Conservation (phyloP, 2,113 vertebrate species). For the Alethe castanea region DNA sequence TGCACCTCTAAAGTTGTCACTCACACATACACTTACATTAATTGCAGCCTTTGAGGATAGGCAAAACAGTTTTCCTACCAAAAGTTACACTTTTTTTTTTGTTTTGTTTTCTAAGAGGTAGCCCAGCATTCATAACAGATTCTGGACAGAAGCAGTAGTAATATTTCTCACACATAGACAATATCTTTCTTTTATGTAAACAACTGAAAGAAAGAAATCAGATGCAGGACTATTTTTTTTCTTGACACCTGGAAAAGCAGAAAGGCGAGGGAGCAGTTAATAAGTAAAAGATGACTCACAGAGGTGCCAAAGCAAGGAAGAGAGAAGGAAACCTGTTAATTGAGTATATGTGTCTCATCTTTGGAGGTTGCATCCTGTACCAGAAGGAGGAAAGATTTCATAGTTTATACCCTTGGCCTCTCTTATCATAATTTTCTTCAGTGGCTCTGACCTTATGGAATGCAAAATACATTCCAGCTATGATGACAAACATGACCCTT, state of each 20-base stretch:
- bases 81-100: background rate
- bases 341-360: rapidly evolving
- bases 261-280: background rate
- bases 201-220: background rate
- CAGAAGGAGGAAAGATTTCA: background rate
- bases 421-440: background rate
- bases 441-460: background rate
- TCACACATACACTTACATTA: background rate
- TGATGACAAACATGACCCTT: background rate
- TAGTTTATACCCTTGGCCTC: background rate
- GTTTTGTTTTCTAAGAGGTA: background rate
- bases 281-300: background rate
- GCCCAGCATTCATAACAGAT: background rate
- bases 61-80: background rate
- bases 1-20: background rate
- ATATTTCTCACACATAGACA: background rate
- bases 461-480: background rate
- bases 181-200: background rate
- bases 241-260: background rate
- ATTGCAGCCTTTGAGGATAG: background rate
- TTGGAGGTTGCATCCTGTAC: background rate
- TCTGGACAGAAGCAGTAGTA: background rate
- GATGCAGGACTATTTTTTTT: background rate
- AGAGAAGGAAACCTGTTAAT: background rate
- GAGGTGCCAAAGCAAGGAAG: background rate